Evolutionary conservation across 2,797 vertebrate genomes (phyloP).

Genomic region (Melanogrammus aeglefinus): DNA sequence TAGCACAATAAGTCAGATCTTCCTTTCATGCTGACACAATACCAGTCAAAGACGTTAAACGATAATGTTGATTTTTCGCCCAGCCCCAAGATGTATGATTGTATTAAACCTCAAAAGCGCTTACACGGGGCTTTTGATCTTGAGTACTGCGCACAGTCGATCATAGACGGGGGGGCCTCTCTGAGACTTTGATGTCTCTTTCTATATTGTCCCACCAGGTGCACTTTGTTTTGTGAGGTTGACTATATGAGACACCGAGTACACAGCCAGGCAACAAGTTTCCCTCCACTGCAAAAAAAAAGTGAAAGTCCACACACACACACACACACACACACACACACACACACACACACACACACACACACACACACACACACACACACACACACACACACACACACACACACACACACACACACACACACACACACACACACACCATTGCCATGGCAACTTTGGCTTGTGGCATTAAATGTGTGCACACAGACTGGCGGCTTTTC

Average conservation of each 20-base stretch:
- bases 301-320: not conserved
- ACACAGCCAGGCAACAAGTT: not conserved
- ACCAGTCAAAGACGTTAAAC: not conserved
- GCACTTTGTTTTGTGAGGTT: not conserved
- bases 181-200: not conserved
- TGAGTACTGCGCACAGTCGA: not conserved
- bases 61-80: not conserved
- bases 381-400: not conserved
- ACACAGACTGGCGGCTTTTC: not conserved
- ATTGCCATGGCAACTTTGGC: not conserved
- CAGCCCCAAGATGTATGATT: not conserved
- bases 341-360: not conserved
- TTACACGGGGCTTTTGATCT: not conserved
- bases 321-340: not conserved
- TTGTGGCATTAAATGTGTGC: not conserved
- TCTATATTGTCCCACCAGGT: not conserved
- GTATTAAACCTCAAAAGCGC: not conserved
- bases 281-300: not conserved
- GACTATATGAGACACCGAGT: not conserved
- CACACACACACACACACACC: not conserved
- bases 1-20: not conserved
- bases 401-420: not conserved
- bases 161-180: not conserved
- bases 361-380: not conserved
- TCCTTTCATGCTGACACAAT: too few relatives aligned